Base-by-base conservation (phyloP, 2,113 vertebrate genomes). In the Leiothrix lutea region DNA sequence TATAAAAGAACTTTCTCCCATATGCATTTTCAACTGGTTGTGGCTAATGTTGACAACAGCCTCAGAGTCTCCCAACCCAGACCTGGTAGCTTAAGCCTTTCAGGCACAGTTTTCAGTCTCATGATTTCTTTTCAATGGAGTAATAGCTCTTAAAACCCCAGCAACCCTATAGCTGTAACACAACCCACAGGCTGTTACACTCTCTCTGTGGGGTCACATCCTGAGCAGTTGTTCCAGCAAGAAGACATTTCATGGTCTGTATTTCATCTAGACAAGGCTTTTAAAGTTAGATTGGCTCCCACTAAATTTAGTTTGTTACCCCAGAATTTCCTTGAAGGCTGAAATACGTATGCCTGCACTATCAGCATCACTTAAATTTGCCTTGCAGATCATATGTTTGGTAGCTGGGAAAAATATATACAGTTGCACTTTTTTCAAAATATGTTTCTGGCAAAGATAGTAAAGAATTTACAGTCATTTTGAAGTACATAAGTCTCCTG, bases 251-350 rank as follows among this genome's bases (percentile, higher is more conserved):
- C 66, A 88, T 51, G 88, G 70, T 62, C 86, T 0, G 0, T 88
- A 92, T 92, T 90, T 94, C 88, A 82, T 31, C n/a, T 60, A 56
- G 79, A 90, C 57, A 90, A 79, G 82, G 62, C 57, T 95, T 93
- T 94, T 88, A 86, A 91, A 90, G 77, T 69, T 47, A 93, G 36
- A 31, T 48, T 72, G 48, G 36, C 44, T 90, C 31, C 66, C 73
- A 67, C 29, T 22, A 67, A 82, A 79, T 75, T 80, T 47, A 72
- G 66, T 72, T 78, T 92, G 51, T 58, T 88, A 44, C 42, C 48
- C 56, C 57, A 72, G 86, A 60, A 33, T 90, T 94, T 72, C 21
- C 79, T 82, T 12, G 4, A 71, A 82, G 62, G 35, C 23, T 85
- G 92, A 90, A 90, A 92, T 60, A 14, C 33, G 28, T 65, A 47